Evolutionary conservation across 1,140 invertebrate genomes (phyloP).

Genomic region (Agrypnia vestita): DNA sequence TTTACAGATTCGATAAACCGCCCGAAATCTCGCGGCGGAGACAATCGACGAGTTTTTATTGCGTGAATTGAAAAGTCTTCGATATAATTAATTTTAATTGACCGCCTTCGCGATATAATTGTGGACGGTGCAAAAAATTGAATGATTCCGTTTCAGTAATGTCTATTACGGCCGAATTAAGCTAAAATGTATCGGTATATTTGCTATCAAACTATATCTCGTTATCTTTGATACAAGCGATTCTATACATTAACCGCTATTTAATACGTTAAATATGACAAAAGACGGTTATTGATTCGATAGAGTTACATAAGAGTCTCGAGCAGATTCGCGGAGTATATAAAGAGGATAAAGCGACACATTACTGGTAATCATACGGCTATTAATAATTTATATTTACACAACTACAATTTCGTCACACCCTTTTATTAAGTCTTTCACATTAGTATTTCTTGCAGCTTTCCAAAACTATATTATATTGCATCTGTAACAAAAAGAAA

Average conservation of each 20-base stretch:
- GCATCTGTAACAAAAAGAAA: conserved; percentile 36
- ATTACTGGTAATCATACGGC: conserved; percentile 26
- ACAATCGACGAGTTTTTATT: neutral
- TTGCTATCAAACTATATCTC: too few relatives aligned
- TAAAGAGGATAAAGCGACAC: conserved; percentile 21
- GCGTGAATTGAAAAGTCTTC: conserved; percentile 26
- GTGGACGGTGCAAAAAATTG: conserved; percentile 20
- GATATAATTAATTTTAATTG: conserved; percentile 16
- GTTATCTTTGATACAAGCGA: too few relatives aligned
- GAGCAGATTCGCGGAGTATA: neutral
- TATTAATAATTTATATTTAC: conserved; percentile 22
- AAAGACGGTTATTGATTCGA: conserved; percentile 38
- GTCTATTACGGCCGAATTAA: too few relatives aligned
- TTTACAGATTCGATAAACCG: too few relatives aligned
- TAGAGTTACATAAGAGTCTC: conserved; percentile 8
- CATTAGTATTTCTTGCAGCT: neutral
- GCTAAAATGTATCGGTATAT: too few relatives aligned
- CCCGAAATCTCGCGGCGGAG: too few relatives aligned
- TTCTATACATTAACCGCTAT: too few relatives aligned
- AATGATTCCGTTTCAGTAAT: too few relatives aligned
- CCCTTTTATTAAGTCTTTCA: conserved; percentile 17
- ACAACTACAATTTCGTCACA: conserved; percentile 26
- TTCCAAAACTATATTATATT: conserved; percentile 22
- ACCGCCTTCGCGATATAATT: conserved; percentile 20
- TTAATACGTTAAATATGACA: too few relatives aligned